A percentile compares a stretch with the other conserved stretches of the same genome.
Evolutionary conservation across 2,888 invertebrate species (phyloP).

Genomic region (Drosophila diplacantha): DNA sequence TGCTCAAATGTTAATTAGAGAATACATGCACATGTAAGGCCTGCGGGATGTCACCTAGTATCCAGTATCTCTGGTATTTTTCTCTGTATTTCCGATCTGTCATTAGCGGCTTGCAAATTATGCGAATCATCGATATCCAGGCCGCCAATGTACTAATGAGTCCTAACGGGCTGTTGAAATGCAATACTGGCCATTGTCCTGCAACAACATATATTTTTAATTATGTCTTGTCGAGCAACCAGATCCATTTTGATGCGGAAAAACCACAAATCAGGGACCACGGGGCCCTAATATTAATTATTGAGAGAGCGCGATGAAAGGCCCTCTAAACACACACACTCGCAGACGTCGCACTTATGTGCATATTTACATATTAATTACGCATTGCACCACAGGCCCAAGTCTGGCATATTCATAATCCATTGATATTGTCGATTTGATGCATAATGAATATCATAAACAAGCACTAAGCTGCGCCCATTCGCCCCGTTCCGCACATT

Average conservation of each 20-base stretch:
- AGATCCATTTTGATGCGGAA: slow-evolving; percentile 35
- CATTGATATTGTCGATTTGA: slow-evolving; percentile 68
- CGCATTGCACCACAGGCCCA: slow-evolving; percentile 54
- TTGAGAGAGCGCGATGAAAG: slow-evolving; percentile 49
- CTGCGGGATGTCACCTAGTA: slow-evolving; percentile 30
- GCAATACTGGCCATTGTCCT: slow-evolving; percentile 12
- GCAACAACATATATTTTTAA: slow-evolving; percentile 53
- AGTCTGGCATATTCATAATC: slow-evolving; percentile 62
- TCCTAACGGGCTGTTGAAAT: not conserved
- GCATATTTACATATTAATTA: slow-evolving; percentile 70
- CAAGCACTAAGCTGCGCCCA: slow-evolving; percentile 53
- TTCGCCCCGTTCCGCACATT: not conserved
- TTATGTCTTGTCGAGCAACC: slow-evolving; percentile 48
- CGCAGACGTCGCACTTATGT: slow-evolving; percentile 47
- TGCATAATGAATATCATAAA: slow-evolving; percentile 69
- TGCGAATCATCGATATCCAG: not conserved
- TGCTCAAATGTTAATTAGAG: slow-evolving; percentile 42
- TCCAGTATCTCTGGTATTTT: slow-evolving; percentile 21
- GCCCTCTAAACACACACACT: slow-evolving; percentile 10
- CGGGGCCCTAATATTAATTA: slow-evolving; percentile 48
- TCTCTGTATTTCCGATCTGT: not conserved
- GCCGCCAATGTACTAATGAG: not conserved
- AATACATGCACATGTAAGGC: slow-evolving; percentile 32
- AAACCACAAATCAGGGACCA: slow-evolving; percentile 38
- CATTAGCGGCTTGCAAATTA: not conserved